phyloP scores from a whole-genome alignment of 2,797 vertebrate species.

The Schizothorax lantsangensis region DNA sequence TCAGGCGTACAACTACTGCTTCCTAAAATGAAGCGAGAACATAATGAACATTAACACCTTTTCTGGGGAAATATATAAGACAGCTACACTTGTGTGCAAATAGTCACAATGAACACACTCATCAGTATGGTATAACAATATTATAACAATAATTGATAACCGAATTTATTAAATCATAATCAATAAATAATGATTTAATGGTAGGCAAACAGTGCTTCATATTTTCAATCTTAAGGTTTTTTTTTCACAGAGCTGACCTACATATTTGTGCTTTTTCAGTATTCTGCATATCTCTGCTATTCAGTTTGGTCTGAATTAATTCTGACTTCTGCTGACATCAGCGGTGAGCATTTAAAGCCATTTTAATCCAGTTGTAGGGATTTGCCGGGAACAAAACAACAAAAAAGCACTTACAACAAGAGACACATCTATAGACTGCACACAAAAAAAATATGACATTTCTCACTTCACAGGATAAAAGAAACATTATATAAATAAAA shows the following conservation, averaged over 20 bases:
- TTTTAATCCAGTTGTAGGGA: slow-evolving; percentile 61
- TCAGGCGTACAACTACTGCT: neutral
- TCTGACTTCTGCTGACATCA: slow-evolving; percentile 52
- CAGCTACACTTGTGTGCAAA: neutral
- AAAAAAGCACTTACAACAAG: slow-evolving; percentile 6
- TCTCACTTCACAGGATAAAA: slow-evolving; percentile 11
- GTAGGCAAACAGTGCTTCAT: neutral
- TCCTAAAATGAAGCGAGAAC: neutral
- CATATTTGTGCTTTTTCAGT: slow-evolving; percentile 27
- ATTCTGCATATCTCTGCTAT: neutral
- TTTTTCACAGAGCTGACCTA: slow-evolving; percentile 32
- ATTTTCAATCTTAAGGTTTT: neutral
- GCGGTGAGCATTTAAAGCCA: slow-evolving; percentile 53
- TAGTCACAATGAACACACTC: neutral
- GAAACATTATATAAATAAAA: neutral
- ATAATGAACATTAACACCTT: neutral
- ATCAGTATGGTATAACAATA: neutral
- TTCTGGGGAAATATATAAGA: neutral
- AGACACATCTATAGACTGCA: slow-evolving; percentile 21
- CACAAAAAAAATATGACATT: neutral
- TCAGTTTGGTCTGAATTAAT: slow-evolving; percentile 45
- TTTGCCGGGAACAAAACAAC: slow-evolving; percentile 48
- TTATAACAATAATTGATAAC: neutral
- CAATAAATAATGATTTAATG: neutral
- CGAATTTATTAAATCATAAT: neutral